phyloP scores from a whole-genome alignment of 1,140 invertebrate species.

The Neuroterus valhalla region DNA sequence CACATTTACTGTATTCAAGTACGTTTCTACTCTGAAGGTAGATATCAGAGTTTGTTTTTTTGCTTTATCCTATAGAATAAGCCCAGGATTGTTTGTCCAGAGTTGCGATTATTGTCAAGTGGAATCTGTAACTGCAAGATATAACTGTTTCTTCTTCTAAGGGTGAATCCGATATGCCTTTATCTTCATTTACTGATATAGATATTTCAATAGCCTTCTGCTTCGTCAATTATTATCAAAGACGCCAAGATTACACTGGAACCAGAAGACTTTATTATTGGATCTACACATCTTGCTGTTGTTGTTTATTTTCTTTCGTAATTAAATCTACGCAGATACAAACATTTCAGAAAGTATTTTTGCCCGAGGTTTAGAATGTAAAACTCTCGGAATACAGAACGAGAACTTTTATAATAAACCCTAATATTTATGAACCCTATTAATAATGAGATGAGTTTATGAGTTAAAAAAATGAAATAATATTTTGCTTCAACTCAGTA shows the following conservation, averaged over 20 bases:
- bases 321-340: too few species aligned
- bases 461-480: slow-evolving; percentile 14
- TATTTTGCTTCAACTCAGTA: slow-evolving; percentile 9
- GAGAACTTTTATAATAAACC: background rate
- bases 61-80: too few species aligned
- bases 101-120: background rate
- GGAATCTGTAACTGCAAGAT: background rate
- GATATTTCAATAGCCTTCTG: background rate
- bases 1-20: background rate
- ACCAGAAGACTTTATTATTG: too few species aligned
- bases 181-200: slow-evolving; percentile 9
- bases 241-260: too few species aligned
- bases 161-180: background rate
- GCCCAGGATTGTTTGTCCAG: background rate
- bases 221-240: too few species aligned
- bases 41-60: too few species aligned
- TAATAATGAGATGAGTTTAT: slow-evolving; percentile 23
- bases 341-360: too few species aligned
- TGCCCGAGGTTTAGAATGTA: too few species aligned
- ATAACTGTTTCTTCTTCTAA: background rate
- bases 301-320: too few species aligned
- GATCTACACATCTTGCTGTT: too few species aligned
- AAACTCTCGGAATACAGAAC: too few species aligned
- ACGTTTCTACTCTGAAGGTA: too few species aligned
- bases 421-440: background rate